These are phyloP conservation scores for Belgica antarctica DNA, from an alignment of 2,888 invertebrate species.

Conservation along the genomic window DNA sequence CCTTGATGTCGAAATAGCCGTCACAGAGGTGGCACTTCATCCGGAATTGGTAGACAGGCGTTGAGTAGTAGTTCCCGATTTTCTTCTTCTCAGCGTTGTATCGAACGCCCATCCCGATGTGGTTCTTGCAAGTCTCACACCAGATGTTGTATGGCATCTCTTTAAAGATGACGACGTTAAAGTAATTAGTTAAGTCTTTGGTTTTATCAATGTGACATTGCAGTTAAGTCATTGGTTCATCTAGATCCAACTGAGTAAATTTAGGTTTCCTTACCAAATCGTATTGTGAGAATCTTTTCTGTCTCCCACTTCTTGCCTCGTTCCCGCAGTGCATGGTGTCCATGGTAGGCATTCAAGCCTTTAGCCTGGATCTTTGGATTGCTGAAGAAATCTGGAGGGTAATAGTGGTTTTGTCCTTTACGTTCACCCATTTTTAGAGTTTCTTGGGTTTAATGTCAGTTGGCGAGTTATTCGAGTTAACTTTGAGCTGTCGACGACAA, in stretches of 20 bases:
- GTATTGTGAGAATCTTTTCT: conserved; percentile 64
- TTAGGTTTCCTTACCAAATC: no score
- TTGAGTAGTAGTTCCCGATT: conserved; percentile 96
- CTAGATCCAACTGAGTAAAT: no score
- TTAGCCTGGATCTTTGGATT: conserved; percentile 79
- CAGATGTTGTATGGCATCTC: conserved; percentile 99
- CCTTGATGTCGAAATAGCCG: conserved; percentile 71
- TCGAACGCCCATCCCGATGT: conserved; percentile 98
- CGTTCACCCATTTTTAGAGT: conserved; percentile 97
- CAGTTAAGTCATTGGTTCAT: no score
- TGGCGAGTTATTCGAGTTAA: no score
- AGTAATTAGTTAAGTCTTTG: no score
- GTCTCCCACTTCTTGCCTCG: conserved; percentile 75
- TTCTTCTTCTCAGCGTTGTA: conserved; percentile 94
- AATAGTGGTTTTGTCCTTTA: conserved; percentile 96
- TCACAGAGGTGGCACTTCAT: conserved; percentile 92
- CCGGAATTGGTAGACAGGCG: conserved; percentile 95
- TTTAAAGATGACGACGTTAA: conserved; percentile 72
- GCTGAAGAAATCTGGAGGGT: conserved; percentile 87
- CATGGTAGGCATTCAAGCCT: conserved; percentile 89
- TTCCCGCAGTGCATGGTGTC: conserved; percentile 93
- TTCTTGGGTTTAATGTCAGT: no score
- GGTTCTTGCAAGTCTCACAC: conserved; percentile 97
- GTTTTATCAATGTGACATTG: no score
- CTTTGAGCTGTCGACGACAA: no score